Base-by-base conservation (phyloP, 2,797 vertebrate species). In the Rhabdomys pumilio region DNA sequence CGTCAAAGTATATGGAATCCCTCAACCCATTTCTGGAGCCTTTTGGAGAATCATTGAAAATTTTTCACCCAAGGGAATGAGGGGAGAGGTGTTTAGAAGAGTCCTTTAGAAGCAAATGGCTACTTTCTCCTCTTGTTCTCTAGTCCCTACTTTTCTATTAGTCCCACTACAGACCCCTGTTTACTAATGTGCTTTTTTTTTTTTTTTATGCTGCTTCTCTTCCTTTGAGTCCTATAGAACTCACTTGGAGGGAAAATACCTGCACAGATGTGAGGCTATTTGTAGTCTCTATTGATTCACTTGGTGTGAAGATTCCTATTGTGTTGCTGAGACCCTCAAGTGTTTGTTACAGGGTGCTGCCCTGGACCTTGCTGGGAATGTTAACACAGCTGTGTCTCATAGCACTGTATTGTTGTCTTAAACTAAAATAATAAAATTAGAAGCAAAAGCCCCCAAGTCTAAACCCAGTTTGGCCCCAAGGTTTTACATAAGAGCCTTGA, bases 221-320 rank as follows among this genome's bases (percentile, higher is more conserved):
- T 41, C 59, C 3, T 65, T 65, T 53, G 55, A 17, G 81, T 81
- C 47, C 26, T 50, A 47, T 6, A 6, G 55, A 87, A 93, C 41
- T 91, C 89, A 41, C 31, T 77, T 90, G 65, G 76, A 6, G 50
- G 47, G 76, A 91, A 91, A 96, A 93, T 34, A 90, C 87, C 91
- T 85, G 67, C 75, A 63, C 94, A 95, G 96, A 89, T 90, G 59
- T 65, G 76, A 94, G 61, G 41, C 80, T 97, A 59, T 95, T 96
- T 97, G 85, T 96, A 94, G 80, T 29, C 55, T 63, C 82, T 44
- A 88, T 80, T 59, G 96, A 85, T n/a, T 72, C 31, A 19, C 29
- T 69, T 41, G 65, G 19, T 82, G 90, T 83, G 96, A 89, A 91
- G 83, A 76, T 90, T 89, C 85, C 34, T 95, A 76, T 75, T 89